Conservation (phyloP, 2,113 vertebrate genomes). For the Azemiops feae region DNA sequence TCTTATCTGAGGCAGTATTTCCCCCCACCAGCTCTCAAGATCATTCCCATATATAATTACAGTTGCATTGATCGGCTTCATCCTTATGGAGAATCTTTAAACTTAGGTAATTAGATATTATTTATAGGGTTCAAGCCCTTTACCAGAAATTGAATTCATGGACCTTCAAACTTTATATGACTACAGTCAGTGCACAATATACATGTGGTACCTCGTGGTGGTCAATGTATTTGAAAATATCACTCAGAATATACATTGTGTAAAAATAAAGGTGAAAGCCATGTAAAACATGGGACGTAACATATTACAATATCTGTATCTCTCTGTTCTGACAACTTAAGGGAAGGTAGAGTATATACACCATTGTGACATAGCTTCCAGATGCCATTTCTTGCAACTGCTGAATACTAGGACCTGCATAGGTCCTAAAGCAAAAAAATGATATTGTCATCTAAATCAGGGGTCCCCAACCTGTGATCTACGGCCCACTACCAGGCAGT, state of each 20-base stretch:
- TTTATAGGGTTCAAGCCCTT: neutral
- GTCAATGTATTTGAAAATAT: neutral
- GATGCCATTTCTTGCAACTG: neutral
- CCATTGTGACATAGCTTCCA: neutral
- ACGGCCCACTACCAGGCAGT: too few species aligned
- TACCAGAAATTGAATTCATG: neutral
- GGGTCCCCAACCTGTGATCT: too few species aligned
- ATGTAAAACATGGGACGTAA: neutral
- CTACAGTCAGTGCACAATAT: neutral
- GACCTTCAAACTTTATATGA: neutral
- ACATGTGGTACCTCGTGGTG: neutral
- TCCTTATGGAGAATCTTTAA: neutral
- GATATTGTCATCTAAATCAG: neutral
- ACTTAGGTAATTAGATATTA: neutral
- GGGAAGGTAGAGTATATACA: neutral
- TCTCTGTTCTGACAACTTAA: neutral
- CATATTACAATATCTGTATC: neutral
- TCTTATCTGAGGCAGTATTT: neutral
- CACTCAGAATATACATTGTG: neutral
- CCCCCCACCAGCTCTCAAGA: neutral
- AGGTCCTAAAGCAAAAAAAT: neutral
- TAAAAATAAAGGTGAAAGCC: neutral
- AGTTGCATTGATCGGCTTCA: neutral
- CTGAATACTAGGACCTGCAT: neutral
- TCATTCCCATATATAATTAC: neutral